Percentiles rank a stretch among this genome's conserved stretches.
These are phyloP conservation scores for Isaurus tuberculatus DNA, from an alignment of 92 coral and sea anemone genomes.

Conservation along the genomic window DNA sequence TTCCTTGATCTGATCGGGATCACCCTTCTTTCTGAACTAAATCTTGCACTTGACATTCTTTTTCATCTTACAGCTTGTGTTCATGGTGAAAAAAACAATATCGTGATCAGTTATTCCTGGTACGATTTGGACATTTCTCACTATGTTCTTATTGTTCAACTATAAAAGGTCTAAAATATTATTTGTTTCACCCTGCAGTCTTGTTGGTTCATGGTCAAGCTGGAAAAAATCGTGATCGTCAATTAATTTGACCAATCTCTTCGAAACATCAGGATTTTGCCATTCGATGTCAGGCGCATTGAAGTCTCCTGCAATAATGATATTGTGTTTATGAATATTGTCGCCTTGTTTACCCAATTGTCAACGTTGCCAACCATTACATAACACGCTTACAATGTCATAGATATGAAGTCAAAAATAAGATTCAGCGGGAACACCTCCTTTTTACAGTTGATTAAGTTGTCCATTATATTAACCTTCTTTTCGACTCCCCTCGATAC, in stretches of 20 bases:
- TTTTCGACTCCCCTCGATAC: too few species aligned
- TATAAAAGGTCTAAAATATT: constrained; percentile 66
- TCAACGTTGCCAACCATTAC: too few species aligned
- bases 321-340: constrained; percentile 50
- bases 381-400: too few species aligned
- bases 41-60: constrained; percentile 61
- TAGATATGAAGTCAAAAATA: too few species aligned
- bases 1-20: constrained; percentile 40
- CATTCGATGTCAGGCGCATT: constrained; percentile 56
- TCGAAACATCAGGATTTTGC: constrained; percentile 4
- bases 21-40: constrained; percentile 63
- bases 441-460: too few species aligned
- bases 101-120: constrained; percentile 77
- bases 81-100: constrained; percentile 61
- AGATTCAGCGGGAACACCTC: too few species aligned
- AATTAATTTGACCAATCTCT: constrained; percentile 49
- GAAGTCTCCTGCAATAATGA: constrained; percentile 31
- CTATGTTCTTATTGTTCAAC: constrained; percentile 60
- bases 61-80: constrained; percentile 52
- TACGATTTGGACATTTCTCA: constrained; percentile 50
- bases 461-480: too few species aligned
- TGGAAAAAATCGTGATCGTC: constrained; percentile 60
- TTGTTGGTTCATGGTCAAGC: constrained; percentile 60
- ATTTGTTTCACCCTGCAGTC: constrained; percentile 53
- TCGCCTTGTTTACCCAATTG: too few species aligned